phyloP scores from a whole-genome alignment of 2,888 invertebrate species.

The Barypeithes pellucidus region DNA sequence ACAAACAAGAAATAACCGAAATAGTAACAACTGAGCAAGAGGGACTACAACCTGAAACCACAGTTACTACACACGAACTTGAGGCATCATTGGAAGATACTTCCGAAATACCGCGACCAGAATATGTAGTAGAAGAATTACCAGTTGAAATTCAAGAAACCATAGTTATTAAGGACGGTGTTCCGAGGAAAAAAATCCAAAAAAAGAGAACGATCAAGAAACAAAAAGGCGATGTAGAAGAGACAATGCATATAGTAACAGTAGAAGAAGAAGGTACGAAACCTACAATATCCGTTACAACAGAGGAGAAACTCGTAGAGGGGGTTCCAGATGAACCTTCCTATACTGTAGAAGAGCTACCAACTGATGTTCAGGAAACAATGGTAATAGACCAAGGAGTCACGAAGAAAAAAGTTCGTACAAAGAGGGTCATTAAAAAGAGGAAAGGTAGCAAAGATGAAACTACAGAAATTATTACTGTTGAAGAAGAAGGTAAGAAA shows the following conservation, averaged over 20 bases:
- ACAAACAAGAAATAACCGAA: conserved; percentile 58
- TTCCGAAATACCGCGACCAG: conserved; percentile 63
- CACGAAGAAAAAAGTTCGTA: conserved; percentile 63
- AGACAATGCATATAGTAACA: conserved; percentile 66
- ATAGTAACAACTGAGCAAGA: conserved; percentile 67
- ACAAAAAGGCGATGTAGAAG: conserved; percentile 66
- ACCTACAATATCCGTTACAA: conserved; percentile 59
- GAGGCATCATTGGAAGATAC: conserved; percentile 48
- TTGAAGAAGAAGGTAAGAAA: conserved; percentile 66
- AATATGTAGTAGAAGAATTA: conserved; percentile 59
- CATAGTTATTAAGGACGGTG: conserved; percentile 65
- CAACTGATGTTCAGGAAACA: conserved; percentile 64
- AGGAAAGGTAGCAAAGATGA: conserved; percentile 62
- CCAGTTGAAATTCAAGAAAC: conserved; percentile 60
- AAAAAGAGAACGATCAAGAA: conserved; percentile 60
- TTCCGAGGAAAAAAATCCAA: conserved; percentile 66
- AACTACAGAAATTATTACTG: conserved; percentile 62
- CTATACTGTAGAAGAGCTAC: conserved; percentile 55
- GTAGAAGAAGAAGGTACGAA: conserved; percentile 62
- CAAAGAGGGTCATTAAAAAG: conserved; percentile 60
- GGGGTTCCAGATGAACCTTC: too few relatives aligned
- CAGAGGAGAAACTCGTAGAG: conserved; percentile 56
- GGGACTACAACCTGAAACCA: conserved; percentile 63
- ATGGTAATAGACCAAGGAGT: conserved; percentile 66
- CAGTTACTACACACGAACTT: conserved; percentile 58